phyloP scores from a whole-genome alignment of 2,888 invertebrate genomes.

The Aporophyla lueneburgensis region DNA sequence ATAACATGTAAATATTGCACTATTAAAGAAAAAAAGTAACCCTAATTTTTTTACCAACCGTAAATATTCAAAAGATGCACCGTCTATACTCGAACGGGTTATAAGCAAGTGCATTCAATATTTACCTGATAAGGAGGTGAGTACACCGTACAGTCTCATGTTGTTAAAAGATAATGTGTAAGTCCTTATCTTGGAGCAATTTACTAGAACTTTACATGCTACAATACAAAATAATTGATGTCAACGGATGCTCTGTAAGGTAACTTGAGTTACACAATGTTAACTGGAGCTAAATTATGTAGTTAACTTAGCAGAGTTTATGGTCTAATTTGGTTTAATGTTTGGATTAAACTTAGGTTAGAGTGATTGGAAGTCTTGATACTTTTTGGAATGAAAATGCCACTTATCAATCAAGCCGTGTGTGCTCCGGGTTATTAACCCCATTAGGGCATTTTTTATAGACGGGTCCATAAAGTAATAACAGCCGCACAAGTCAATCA shows the following conservation, averaged over 20 bases:
- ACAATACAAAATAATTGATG: conserved; percentile 56
- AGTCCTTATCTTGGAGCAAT: conserved; percentile 29
- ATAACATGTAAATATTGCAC: too few relatives aligned
- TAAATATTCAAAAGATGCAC: conserved; percentile 26
- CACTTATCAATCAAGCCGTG: not conserved
- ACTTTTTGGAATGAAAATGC: conserved; percentile 3
- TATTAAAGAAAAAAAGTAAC: too few relatives aligned
- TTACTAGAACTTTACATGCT: conserved; percentile 47
- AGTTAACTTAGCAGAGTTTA: conserved; percentile 27
- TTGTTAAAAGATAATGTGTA: conserved; percentile 56
- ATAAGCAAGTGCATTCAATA: conserved; percentile 55
- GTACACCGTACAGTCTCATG: conserved; percentile 56
- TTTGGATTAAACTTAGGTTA: conserved; percentile 2
- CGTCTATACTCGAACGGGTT: conserved; percentile 12
- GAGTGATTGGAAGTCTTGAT: not conserved
- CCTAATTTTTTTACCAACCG: too few relatives aligned
- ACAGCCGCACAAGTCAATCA: too few relatives aligned
- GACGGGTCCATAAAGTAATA: too few relatives aligned
- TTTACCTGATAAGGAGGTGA: conserved; percentile 68
- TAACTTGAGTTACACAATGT: conserved; percentile 46
- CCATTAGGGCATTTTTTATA: too few relatives aligned
- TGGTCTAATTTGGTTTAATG: conserved; percentile 34
- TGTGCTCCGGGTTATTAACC: not conserved
- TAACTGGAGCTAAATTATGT: conserved; percentile 18
- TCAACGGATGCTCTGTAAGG: conserved; percentile 62